Base-by-base conservation (phyloP, 2,113 vertebrate genomes). In the Chitala chitala region DNA sequence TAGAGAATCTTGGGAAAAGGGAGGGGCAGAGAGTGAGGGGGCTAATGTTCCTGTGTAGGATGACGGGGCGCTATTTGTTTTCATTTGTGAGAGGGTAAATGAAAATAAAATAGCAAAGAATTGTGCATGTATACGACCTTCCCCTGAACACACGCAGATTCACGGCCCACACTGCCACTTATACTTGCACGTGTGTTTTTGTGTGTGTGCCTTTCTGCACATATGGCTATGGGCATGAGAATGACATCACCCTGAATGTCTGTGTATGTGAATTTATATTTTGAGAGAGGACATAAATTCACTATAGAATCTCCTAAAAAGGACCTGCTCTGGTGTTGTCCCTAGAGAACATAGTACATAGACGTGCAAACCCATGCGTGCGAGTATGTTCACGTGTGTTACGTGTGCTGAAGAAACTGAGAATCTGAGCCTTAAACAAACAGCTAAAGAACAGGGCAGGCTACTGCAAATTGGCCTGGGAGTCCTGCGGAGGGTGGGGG, bases 61-160 rank as follows among this genome's bases (percentile, higher is more conserved):
- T n/a, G 42, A 68, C 8, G 42, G 40, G 4, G 33, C 44, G 64
- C 64, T 46, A 68, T 68, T 68, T 68, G 64, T 68, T 68, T 46
- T 68, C 64, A 48, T 68, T 68, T 68, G 64, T 46, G 64, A 42
- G 64, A 22, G 64, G 46, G 64, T 68, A 68, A 68, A 68, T 68
- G 64, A 68, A 68, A 68, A 68, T 42, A 68, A 68, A 68, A 68
- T 42, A 68, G 42, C 42, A 26, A 4, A 68, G 64, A 46, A 20
- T 29, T 46, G 64, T 42, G 38, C 13, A 24, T 48, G 64, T 46
- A 46, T 42, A 26, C 15, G n/a, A 46, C 24, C 40, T 40, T 66
- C 40, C 64, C 64, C 44, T 33, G 4, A 13, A 44, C n/a, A 40
- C 1, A 8, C 17, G 13, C 20, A 65, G 36, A 20, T 15, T 13